phyloP scores from a whole-genome alignment of 1,140 invertebrate genomes.

The Ceratoteleas bidentatus region DNA sequence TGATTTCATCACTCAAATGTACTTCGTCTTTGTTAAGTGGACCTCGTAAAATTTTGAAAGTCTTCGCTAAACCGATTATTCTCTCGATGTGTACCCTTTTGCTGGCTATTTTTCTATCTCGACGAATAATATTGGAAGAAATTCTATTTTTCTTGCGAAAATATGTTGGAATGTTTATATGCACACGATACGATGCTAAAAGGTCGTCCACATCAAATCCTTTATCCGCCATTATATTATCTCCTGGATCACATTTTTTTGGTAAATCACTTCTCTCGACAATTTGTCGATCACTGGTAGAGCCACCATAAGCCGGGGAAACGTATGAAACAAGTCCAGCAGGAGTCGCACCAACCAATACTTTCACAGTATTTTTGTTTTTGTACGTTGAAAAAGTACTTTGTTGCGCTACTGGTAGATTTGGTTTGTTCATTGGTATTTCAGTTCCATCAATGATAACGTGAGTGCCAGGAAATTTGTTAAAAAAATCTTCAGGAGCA shows the following conservation, averaged over 20 bases:
- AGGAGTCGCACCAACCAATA: constrained; percentile 70
- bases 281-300: constrained; percentile 69
- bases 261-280: constrained; percentile 39
- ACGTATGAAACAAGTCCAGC: constrained; percentile 70
- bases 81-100: constrained; percentile 38
- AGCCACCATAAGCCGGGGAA: constrained; percentile 69
- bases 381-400: constrained; percentile 68
- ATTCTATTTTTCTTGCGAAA: constrained; percentile 48
- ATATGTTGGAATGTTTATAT: constrained; percentile 35
- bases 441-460: constrained; percentile 68
- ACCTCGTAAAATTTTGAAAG: constrained; percentile 62
- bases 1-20: constrained; percentile 37
- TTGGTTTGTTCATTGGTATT: constrained; percentile 54
- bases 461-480: constrained; percentile 35
- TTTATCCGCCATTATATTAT: constrained; percentile 56
- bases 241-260: constrained; percentile 25
- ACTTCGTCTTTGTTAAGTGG: constrained; percentile 30
- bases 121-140: constrained; percentile 53
- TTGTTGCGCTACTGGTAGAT: constrained; percentile 39
- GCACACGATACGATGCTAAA: constrained; percentile 28
- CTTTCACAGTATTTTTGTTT: constrained; percentile 69
- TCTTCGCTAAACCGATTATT: constrained; percentile 68
- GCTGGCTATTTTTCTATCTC: constrained; percentile 70
- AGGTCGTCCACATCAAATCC: constrained; percentile 61
- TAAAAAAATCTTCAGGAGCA: constrained; percentile 29